phyloP scores from a whole-genome alignment of 2,888 invertebrate species.

The Brassicogethes aeneus region DNA sequence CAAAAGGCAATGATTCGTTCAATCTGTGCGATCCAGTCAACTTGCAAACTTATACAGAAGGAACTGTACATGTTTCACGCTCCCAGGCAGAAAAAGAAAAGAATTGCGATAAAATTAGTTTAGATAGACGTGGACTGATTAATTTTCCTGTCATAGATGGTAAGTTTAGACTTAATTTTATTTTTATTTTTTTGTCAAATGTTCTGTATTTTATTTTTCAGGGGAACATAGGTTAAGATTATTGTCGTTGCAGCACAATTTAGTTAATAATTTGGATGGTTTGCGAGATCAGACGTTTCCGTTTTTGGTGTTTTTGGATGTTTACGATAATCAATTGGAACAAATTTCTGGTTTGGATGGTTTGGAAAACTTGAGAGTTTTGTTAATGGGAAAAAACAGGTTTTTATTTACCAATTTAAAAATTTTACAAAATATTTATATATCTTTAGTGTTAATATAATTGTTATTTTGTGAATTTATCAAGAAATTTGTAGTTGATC shows the following conservation, averaged over 20 bases:
- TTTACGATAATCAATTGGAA: conserved; percentile 92
- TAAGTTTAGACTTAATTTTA: neutral
- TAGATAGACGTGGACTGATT: conserved; percentile 78
- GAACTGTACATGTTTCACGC: conserved; percentile 59
- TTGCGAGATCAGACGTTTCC: conserved; percentile 47
- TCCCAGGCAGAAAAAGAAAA: conserved; percentile 70
- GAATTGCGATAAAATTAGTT: conserved; percentile 79
- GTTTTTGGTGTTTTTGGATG: conserved; percentile 82
- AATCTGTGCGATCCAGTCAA: conserved; percentile 31
- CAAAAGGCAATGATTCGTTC: conserved; percentile 6
- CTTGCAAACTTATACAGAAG: conserved; percentile 54
- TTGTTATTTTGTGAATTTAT: too few relatives aligned
- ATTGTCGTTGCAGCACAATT: conserved; percentile 86
- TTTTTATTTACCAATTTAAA: conserved; percentile 27
- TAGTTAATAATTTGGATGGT: conserved; percentile 67
- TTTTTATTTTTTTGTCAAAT: neutral
- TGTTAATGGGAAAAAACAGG: conserved; percentile 89
- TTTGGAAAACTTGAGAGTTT: conserved; percentile 70
- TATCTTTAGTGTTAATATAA: too few relatives aligned
- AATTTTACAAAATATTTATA: neutral
- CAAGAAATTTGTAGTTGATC: too few relatives aligned
- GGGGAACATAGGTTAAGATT: conserved; percentile 58
- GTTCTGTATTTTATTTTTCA: neutral
- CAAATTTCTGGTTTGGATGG: conserved; percentile 70
- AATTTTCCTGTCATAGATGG: conserved; percentile 74